Conservation (phyloP, 2,888 invertebrate species). For the Drosophila meridiana region DNA sequence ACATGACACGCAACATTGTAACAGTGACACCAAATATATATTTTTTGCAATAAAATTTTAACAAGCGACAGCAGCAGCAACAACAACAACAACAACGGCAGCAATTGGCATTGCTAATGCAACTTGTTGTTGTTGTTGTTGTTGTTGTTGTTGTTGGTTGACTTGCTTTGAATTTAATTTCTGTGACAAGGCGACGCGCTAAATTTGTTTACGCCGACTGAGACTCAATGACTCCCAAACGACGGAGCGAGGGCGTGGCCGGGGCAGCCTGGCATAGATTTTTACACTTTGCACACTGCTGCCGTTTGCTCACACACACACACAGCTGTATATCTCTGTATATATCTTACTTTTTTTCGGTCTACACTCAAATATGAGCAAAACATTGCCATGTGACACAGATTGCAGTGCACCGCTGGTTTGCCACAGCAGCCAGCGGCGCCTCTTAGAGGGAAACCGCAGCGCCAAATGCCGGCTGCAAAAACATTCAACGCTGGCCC, state of each 20-base stretch:
- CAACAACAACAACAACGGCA: slow-evolving; percentile 11
- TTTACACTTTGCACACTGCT: slow-evolving; percentile 26
- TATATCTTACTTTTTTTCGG: slow-evolving; percentile 14
- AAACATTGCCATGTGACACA: slow-evolving; percentile 48
- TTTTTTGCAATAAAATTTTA: slow-evolving; percentile 56
- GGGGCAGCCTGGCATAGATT: slow-evolving; percentile 49
- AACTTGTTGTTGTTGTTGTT: slow-evolving; percentile 29
- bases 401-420: slow-evolving; percentile 29
- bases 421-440: slow-evolving; percentile 30
- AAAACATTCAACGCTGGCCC: slow-evolving; percentile 43
- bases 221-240: slow-evolving; percentile 66
- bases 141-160: slow-evolving; percentile 43
- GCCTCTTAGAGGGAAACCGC: slow-evolving; percentile 46
- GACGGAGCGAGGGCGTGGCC: slow-evolving; percentile 11
- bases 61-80: slow-evolving; percentile 33
- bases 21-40: slow-evolving; percentile 69
- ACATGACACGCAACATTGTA: slow-evolving; percentile 72
- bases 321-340: neutral
- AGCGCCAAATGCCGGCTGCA: slow-evolving; percentile 52
- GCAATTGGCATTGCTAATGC: slow-evolving; percentile 62
- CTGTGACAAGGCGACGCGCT: slow-evolving; percentile 78
- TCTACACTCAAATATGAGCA: slow-evolving; percentile 49
- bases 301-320: slow-evolving; percentile 6
- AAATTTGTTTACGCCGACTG: slow-evolving; percentile 71
- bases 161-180: slow-evolving; percentile 68